These are phyloP conservation scores for Anabacerthia variegaticeps DNA, from an alignment of 2,797 vertebrate species.

Conservation along the genomic window DNA sequence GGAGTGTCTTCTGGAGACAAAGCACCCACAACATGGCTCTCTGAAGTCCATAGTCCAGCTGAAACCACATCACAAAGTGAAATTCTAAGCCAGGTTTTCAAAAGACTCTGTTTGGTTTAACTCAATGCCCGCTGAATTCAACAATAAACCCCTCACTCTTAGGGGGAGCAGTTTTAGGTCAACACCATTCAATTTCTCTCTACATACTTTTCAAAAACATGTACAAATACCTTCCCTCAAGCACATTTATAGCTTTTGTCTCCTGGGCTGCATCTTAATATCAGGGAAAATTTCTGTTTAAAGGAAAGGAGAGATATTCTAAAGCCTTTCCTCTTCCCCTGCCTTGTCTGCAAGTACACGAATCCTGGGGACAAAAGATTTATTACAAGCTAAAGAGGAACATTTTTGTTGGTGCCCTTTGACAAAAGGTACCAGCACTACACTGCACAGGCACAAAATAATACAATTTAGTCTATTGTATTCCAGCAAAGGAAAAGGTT, in stretches of 20 bases:
- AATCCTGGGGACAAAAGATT: not conserved
- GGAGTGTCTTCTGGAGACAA: not conserved
- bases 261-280: not conserved
- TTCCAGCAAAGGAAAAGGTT: conserved; percentile 1
- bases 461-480: conserved; percentile 31
- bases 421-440: not conserved
- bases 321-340: not conserved
- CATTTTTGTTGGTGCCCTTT: conserved; percentile 28
- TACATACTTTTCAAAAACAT: not conserved
- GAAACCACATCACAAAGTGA: not conserved
- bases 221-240: not conserved
- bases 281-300: not conserved
- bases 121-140: not conserved
- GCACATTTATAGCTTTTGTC: not conserved
- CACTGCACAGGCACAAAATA: not conserved
- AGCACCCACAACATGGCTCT: not conserved
- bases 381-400: conserved; percentile 22
- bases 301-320: not conserved
- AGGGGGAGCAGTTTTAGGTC: not conserved
- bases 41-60: not conserved
- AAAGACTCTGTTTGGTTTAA: not conserved
- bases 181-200: not conserved
- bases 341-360: not conserved
- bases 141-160: not conserved
- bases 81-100: not conserved